Conservation (phyloP, 2,797 vertebrate species). For the Channallabes apus region DNA sequence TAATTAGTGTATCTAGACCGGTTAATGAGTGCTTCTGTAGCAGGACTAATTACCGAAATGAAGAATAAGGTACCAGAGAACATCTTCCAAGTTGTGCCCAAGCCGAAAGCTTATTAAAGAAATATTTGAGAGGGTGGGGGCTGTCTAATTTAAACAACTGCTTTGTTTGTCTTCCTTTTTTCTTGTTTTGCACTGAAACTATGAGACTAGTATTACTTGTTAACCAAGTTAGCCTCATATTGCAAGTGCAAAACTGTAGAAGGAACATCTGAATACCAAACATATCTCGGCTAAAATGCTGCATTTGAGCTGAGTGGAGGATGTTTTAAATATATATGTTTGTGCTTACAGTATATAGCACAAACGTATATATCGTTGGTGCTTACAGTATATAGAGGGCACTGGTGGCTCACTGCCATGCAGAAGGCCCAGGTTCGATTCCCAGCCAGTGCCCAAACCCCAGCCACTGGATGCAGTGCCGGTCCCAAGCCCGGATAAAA, state of each 20-base stretch:
- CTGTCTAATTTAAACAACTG: neutral
- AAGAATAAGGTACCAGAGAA: neutral
- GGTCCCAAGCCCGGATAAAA: no score
- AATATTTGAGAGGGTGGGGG: neutral
- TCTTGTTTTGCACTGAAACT: neutral
- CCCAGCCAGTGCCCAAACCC: no score
- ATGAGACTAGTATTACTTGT: slow-evolving; percentile 6
- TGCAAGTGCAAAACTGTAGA: neutral
- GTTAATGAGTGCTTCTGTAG: neutral
- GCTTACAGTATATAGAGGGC: no score
- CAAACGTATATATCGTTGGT: no score
- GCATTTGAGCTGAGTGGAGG: neutral
- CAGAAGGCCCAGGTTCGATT: no score
- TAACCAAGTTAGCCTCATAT: neutral
- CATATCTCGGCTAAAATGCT: no score
- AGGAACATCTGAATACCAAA: neutral
- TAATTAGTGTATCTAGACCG: neutral
- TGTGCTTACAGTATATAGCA: neutral
- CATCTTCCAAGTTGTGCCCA: neutral
- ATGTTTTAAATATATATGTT: neutral
- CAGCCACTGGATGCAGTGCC: no score
- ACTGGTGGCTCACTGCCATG: no score
- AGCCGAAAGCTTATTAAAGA: slow-evolving; percentile 1
- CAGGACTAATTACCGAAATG: slow-evolving; percentile 3
- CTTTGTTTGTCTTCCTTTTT: neutral